phyloP scores from a whole-genome alignment of 2,888 invertebrate species.

The Loripinus fragilis region DNA sequence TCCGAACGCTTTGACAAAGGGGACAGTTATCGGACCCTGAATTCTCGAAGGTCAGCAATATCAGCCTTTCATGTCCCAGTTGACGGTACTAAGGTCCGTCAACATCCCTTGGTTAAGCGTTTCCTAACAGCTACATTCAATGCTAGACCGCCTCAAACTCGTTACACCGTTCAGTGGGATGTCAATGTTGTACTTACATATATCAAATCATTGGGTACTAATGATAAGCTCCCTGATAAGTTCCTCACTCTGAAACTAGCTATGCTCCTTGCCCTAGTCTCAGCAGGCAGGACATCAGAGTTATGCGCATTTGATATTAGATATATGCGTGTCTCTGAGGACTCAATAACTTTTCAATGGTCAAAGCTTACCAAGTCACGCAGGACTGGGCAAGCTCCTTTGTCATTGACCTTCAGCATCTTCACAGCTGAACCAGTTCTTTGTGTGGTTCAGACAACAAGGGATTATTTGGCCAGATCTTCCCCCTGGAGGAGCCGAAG shows the following conservation, averaged over 20 bases:
- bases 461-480: conserved; percentile 9
- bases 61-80: conserved; percentile 6
- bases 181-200: neutral
- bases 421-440: neutral
- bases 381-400: neutral
- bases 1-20: neutral
- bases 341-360: neutral
- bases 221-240: neutral
- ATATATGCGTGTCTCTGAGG: conserved; percentile 1
- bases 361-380: neutral
- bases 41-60: neutral
- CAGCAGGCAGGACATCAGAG: conserved; percentile 11
- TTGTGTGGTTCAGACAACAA: conserved; percentile 17
- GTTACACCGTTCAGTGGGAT: conserved; percentile 1
- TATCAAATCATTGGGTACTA: neutral
- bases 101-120: conserved; percentile 2
- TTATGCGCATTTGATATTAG: neutral
- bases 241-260: neutral
- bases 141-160: neutral
- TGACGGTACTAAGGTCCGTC: conserved; percentile 11
- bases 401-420: neutral
- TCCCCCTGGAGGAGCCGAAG: neutral
- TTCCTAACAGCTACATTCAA: neutral
- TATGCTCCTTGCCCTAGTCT: neutral
- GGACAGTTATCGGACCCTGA: conserved; percentile 11